Conservation (phyloP, 1,140 invertebrate species). For the Papilio dardanus region DNA sequence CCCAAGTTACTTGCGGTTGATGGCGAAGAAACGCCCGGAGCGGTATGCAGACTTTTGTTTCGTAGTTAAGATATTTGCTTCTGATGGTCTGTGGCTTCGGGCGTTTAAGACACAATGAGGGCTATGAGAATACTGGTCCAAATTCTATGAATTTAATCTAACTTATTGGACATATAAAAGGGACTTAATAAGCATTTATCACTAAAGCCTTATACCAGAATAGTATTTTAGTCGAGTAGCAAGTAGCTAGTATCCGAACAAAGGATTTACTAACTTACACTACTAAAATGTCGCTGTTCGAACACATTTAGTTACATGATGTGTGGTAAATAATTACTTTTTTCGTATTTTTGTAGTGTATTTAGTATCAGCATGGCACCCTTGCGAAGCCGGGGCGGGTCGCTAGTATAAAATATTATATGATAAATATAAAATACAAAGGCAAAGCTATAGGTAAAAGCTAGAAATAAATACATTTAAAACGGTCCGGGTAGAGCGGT, state of each 20-base stretch:
- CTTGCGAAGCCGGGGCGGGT: no score
- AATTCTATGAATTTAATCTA: background rate
- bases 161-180: background rate
- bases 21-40: background rate
- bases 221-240: no score
- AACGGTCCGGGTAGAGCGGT: background rate
- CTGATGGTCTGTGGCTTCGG: constrained; percentile 17
- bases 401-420: no score
- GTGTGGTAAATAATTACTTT: no score
- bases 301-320: no score
- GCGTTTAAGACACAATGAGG: background rate
- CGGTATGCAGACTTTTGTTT: background rate
- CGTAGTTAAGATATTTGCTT: background rate
- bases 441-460: background rate
- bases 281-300: no score
- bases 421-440: background rate
- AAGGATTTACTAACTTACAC: no score
- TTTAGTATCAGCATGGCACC: no score
- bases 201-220: no score
- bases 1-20: background rate
- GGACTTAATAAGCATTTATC: no score
- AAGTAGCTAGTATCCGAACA: no score
- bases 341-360: no score
- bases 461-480: background rate
- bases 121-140: background rate